phyloP scores from a whole-genome alignment of 2,113 vertebrate species.

The Limnothrissa miodon region DNA sequence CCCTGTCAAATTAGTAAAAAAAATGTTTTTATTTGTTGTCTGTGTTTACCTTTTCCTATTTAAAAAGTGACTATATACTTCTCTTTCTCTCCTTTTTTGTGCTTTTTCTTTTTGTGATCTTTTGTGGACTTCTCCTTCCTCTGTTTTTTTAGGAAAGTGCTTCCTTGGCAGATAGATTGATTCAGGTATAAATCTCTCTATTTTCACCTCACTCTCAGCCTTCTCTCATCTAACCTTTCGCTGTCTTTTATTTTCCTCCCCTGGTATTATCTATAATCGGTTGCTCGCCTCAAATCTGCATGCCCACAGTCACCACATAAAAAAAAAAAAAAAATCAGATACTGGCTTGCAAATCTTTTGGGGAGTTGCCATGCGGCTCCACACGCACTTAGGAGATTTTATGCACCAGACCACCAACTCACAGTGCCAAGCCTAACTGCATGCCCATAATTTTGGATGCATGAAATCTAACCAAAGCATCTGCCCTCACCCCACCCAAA shows the following conservation, averaged over 20 bases:
- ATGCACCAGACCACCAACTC: neutral
- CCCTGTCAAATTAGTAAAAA: constrained; percentile 60
- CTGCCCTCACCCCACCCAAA: neutral
- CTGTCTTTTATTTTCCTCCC: neutral
- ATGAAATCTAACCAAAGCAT: constrained; percentile 8
- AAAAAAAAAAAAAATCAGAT: neutral
- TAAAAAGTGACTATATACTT: constrained; percentile 44
- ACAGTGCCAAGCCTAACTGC: constrained; percentile 40
- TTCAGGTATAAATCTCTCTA: constrained; percentile 89
- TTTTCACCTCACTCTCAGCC: constrained; percentile 43
- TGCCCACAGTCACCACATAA: neutral
- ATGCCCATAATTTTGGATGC: constrained; percentile 56
- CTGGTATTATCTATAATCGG: neutral
- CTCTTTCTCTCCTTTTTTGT: constrained; percentile 71
- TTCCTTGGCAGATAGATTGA: constrained; percentile 99
- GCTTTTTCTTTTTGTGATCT: constrained; percentile 58
- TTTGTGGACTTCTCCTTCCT: constrained; percentile 78
- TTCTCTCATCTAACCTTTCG: constrained; percentile 35
- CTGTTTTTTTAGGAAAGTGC: constrained; percentile 97
- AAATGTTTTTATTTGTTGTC: constrained; percentile 66
- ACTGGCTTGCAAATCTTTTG: neutral
- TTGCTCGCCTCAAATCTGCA: constrained; percentile 1
- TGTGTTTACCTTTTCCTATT: constrained; percentile 65
- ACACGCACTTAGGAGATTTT: neutral
- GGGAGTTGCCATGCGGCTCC: neutral